Base-by-base conservation (phyloP, 2,888 invertebrate species). In the Drosophila phalerata region DNA sequence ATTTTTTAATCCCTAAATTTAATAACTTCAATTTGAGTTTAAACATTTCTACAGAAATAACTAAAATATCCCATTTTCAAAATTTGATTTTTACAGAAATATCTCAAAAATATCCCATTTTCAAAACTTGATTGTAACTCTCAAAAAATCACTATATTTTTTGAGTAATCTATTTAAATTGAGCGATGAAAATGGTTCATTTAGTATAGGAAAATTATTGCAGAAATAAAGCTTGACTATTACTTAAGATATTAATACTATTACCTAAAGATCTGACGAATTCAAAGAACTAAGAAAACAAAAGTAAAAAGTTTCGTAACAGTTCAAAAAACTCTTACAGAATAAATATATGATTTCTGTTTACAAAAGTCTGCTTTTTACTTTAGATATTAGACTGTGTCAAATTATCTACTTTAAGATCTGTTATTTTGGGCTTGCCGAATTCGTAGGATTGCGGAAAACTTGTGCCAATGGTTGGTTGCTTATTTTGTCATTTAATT, bases 371-470 rank as follows among this genome's bases (percentile, higher is more conserved):
- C 40, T 10, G 9, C 9, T 10, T 25, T 10, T 57, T 57, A 13
- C 25, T 17, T 17, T 25, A 57, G 15, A 9, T 28, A 19, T 19
- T 6, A 37, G 5, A 40, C 28, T 11, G 1, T n/a, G 17, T 9
- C 13, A 53, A 6, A 13, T 28, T 37, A 43, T 22, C 22, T n/a
- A 22, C 5, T 22, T 43, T n/a, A 47, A 15, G 15, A 28, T 47
- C 28, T 47, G 43, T 8, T 6, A 43, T 47, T 6, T 28, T 25
- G 10, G 6, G 1, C 1, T 11, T n/a, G 37, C 37, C 5, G 15
- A 49, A 28, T 32, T 43, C n/a, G 15, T 67, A 43, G 61, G 65
- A 83, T 83, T 81, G 84, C 89, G 89, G 86, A 89, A 89, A 78
- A 62, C 5, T 58, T 45, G 32, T 42, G 60, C 34, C 28, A 34